These are phyloP conservation scores for Lithobates pipiens DNA, from an alignment of 2,797 vertebrate genomes.

Conservation along the genomic window DNA sequence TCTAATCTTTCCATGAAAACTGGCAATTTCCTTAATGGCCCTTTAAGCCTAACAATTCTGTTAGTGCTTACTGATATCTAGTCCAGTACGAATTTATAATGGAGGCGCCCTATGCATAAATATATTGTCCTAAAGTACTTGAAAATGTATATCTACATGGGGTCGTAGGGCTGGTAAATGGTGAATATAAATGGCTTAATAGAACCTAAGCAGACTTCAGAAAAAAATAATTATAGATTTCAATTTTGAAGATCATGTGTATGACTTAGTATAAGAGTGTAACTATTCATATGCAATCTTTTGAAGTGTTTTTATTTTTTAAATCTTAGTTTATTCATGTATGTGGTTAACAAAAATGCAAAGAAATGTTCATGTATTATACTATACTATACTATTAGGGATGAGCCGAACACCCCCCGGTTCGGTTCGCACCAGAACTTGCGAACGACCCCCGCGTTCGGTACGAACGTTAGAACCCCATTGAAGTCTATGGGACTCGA, in stretches of 20 bases:
- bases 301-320: not conserved
- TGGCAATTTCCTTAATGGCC: too few species aligned
- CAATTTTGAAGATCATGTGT: not conserved
- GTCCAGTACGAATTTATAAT: conserved; percentile 53
- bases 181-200: conserved; percentile 34
- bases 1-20: too few species aligned
- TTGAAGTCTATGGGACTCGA: too few species aligned
- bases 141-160: conserved; percentile 23
- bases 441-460: too few species aligned
- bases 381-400: too few species aligned
- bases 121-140: conserved; percentile 40
- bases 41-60: conserved; percentile 50
- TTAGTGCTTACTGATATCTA: conserved; percentile 49
- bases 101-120: conserved; percentile 50
- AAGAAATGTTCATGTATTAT: too few species aligned
- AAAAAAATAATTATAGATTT: conserved; percentile 45
- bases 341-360: too few species aligned
- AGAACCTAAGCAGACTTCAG: conserved; percentile 24
- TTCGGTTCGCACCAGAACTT: too few species aligned
- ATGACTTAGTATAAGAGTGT: not conserved
- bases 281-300: conserved; percentile 9
- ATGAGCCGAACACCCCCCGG: too few species aligned
- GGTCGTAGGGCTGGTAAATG: conserved; percentile 20
- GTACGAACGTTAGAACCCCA: too few species aligned
- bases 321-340: not conserved